These are phyloP conservation scores for Geophilus truncorum DNA, from an alignment of 2,888 invertebrate species.

Conservation along the genomic window DNA sequence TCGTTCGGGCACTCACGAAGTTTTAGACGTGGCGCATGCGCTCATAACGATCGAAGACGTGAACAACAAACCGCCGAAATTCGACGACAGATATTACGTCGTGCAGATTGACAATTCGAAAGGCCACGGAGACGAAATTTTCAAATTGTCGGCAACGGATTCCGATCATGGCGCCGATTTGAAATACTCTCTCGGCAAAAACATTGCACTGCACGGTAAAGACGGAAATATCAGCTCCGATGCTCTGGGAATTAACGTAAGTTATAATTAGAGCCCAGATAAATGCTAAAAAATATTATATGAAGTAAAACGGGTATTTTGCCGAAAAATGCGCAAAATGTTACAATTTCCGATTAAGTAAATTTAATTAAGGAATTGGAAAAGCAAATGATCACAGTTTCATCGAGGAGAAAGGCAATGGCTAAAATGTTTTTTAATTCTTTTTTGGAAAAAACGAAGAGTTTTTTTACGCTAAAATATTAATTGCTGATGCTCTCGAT, in stretches of 20 bases:
- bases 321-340: too few relatives aligned
- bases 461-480: too few relatives aligned
- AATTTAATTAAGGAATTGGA: too few relatives aligned
- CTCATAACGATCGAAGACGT: conserved; percentile 44
- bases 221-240: not conserved
- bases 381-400: too few relatives aligned
- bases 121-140: conserved; percentile 33
- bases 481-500: too few relatives aligned
- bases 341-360: too few relatives aligned
- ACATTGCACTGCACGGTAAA: conserved; percentile 28
- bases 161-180: conserved; percentile 35
- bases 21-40: conserved; percentile 59
- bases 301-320: too few relatives aligned
- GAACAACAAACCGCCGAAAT: conserved; percentile 48
- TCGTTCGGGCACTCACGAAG: not conserved
- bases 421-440: too few relatives aligned
- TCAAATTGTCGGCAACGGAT: conserved; percentile 35
- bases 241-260: not conserved
- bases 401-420: too few relatives aligned
- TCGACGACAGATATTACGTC: not conserved
- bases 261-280: too few relatives aligned
- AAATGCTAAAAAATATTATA: too few relatives aligned
- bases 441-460: too few relatives aligned
- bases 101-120: not conserved
- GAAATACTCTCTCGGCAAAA: conserved; percentile 34